phyloP scores from a whole-genome alignment of 37 sponge, comb jelly and placozoan species.

The Halisarca cf. caerulea region DNA sequence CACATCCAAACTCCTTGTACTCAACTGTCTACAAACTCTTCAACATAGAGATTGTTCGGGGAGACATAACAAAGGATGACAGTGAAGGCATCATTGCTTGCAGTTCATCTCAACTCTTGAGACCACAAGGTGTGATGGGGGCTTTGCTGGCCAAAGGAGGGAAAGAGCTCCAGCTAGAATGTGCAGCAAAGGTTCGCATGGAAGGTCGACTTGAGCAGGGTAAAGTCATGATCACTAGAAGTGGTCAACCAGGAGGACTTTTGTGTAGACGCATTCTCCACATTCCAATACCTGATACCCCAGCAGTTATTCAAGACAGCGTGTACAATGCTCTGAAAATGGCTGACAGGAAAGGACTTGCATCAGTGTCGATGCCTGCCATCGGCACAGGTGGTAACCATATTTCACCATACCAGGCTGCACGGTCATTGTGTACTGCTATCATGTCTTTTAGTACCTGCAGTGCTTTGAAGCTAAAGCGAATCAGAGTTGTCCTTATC shows the following conservation, averaged over 20 bases:
- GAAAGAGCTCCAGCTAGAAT: background rate
- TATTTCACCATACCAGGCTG: background rate
- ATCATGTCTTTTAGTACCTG: background rate
- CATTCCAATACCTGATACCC: background rate
- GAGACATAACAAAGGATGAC: constrained; percentile 25
- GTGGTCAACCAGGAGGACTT: background rate
- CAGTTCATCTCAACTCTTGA: background rate
- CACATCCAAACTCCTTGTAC: too few relatives aligned
- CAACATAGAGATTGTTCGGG: constrained; percentile 5
- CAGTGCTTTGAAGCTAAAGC: too few relatives aligned
- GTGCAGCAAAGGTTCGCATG: background rate
- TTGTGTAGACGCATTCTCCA: constrained; percentile 14
- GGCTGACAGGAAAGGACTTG: background rate
- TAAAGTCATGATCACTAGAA: background rate
- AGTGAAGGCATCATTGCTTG: constrained; percentile 22
- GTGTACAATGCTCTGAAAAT: background rate
- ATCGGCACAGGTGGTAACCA: constrained; percentile 24
- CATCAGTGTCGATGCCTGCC: constrained; percentile 21
- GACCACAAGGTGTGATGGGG: constrained; percentile 5
- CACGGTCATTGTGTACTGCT: background rate
- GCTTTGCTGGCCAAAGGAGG: constrained; percentile 12
- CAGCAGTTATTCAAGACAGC: background rate
- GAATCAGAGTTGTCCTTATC: too few relatives aligned
- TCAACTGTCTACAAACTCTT: background rate
- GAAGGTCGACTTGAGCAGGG: background rate